Conservation (phyloP, 2,797 vertebrate genomes). For the Brotula barbata region DNA sequence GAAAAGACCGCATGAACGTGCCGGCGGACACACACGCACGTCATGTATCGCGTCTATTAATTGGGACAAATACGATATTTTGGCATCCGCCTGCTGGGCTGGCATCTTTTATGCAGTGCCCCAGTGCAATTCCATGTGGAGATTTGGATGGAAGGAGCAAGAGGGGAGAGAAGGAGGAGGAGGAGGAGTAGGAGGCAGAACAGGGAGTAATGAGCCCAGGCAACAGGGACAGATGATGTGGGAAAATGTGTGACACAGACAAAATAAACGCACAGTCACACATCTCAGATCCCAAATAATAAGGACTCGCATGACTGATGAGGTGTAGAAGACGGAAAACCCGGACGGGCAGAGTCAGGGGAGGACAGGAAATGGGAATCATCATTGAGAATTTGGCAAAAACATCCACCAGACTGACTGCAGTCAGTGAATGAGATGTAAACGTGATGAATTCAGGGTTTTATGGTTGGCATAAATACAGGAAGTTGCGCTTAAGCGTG, state of each 20-base stretch:
- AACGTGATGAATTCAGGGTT: background rate
- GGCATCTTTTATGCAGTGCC: constrained; percentile 11
- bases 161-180: constrained; percentile 19
- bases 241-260: constrained; percentile 41
- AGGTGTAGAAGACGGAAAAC: constrained; percentile 20
- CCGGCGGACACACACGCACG: constrained; percentile 1
- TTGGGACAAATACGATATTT: constrained; percentile 31
- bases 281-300: constrained; percentile 35
- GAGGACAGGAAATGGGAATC: constrained; percentile 4
- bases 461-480: background rate
- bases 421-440: background rate
- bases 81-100: constrained; percentile 16
- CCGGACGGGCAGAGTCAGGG: constrained; percentile 2
- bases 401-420: constrained; percentile 6
- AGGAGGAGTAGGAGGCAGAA: constrained; percentile 46
- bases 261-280: constrained; percentile 36
- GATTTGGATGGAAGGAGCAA: constrained; percentile 30
- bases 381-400: constrained; percentile 24
- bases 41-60: constrained; percentile 22
- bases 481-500: too few species aligned
- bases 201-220: constrained; percentile 53
- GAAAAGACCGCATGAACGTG: constrained; percentile 11
- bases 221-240: constrained; percentile 52
- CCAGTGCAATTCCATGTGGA: constrained; percentile 25
- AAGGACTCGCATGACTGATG: constrained; percentile 30